phyloP scores from a whole-genome alignment of 1,140 invertebrate species.

The Samia ricini region DNA sequence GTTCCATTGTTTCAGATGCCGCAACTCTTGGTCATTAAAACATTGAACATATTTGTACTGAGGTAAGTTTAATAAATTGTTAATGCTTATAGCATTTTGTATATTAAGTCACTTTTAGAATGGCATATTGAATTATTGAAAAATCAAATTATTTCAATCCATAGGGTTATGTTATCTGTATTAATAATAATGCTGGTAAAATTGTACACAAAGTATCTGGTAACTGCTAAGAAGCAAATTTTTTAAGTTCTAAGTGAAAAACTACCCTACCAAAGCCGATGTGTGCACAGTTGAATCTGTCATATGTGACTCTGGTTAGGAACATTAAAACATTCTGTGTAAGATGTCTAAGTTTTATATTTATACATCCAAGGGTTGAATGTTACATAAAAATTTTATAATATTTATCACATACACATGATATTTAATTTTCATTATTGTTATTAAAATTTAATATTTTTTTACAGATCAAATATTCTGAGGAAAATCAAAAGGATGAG shows the following conservation, averaged over 20 bases:
- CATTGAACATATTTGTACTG: background rate
- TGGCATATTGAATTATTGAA: no score
- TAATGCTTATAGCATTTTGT: no score
- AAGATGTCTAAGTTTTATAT: constrained; percentile 50
- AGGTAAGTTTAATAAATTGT: no score
- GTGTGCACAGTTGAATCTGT: constrained; percentile 47
- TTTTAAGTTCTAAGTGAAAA: background rate
- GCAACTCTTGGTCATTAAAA: background rate
- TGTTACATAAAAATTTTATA: background rate
- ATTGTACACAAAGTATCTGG: no score
- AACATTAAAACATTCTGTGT: constrained; percentile 69
- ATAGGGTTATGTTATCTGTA: no score
- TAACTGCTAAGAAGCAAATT: background rate
- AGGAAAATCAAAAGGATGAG: background rate
- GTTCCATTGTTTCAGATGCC: background rate
- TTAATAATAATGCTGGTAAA: no score
- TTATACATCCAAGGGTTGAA: constrained; percentile 53
- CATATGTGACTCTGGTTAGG: constrained; percentile 71
- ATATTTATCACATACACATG: background rate
- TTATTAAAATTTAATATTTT: background rate
- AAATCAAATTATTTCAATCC: no score
- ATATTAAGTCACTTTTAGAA: no score
- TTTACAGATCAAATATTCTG: background rate
- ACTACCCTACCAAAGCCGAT: constrained; percentile 72
- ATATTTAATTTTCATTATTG: background rate